Base-by-base conservation (phyloP, 2,797 vertebrate species). In the Pogonophryne albipinna region DNA sequence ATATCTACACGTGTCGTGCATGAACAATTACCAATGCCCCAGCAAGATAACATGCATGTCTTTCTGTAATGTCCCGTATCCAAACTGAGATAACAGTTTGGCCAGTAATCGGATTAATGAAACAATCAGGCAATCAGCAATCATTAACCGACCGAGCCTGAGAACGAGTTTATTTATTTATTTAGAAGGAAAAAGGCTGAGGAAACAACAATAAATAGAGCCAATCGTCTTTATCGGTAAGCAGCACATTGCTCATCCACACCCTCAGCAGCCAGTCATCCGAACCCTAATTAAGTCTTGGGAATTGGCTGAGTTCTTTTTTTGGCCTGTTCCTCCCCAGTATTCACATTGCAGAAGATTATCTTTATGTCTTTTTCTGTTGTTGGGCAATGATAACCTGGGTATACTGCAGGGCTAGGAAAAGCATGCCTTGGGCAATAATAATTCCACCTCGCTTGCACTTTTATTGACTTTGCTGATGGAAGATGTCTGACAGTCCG, bases 171-270 rank as follows among this genome's bases (percentile, higher is more conserved):
- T 64, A 71, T 66, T 66, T 27, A 38, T 17, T 58, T 34, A 23
- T 34, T 17, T 44, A 7, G 0, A 19, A 20, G 65, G 5, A 46
- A 76, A 68, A 58, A 55, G 45, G 57, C 80, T 66, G 78, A 68
- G 71, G 69, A 88, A 85, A 89, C 86, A 80, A 89, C 87, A 87
- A 87, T 82, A 91, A 91, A 86, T 52, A 74, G 61, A 79, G 76
- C 87, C 79, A 89, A 82, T 89, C 66, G 70, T 83, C 88, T 92
- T 92, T 92, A 93, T 93, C 92, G 65, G 88, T 44, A 46, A 85
- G 84, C 68, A 79, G 81, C 91, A 92, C 88, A 92, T 93, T 92
- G 90, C 89, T 90, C 89, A 90, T 90, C 85, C 78, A 71, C 74
- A 85, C 77, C 74, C 76, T 87, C 80, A 81, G 85, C 87, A 85